Base-by-base conservation (phyloP, 2,888 invertebrate genomes). In the Lagria hirta region DNA sequence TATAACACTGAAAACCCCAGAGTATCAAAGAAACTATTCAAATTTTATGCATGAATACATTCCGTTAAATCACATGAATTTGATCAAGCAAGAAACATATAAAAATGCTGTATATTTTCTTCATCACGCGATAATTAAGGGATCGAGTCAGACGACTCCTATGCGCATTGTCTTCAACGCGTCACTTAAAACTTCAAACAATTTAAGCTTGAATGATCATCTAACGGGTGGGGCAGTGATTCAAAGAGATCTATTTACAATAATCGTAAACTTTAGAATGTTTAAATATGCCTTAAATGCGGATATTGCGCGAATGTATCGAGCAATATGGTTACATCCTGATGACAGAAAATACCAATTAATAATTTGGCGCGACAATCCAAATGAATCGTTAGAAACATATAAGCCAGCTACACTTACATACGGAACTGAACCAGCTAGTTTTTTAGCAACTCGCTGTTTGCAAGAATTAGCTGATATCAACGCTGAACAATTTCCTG, bases 221-320 rank as follows among this genome's bases (percentile, higher is more conserved):
- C 18, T 43, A 10, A 6, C 43, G 13, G 23, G 14, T 6, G 47
- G 42, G 0, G 42, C 47, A 4, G 27, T 30, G n/a, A 30, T 45
- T 6, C 45, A 45, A 26, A 12, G 24, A 3, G 45, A 45, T 13
- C 15, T 47, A n/a, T 41, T 42, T 6, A 30, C 42, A 10, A 42
- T 47, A 1, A 8, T 42, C 18, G 6, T 27, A 7, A 24, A 35
- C 4, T 47, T 47, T 22, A 10, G 40, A 7, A 22, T 17, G 10
- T 27, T 16, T 12, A n/a, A 12, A 10, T 44, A 24, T 15, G 38
- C 41, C 2, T 2, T 27, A 7, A 36, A 10, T 11, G 30, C 23
- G 1, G 40, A 48, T 13, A 40, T 38, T 15, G 34, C 22, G n/a
- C 37, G 35, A 38, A 48, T 44, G 43, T 48, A 46, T 17, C 21